These are phyloP conservation scores for Poeciliopsis infans DNA, from an alignment of 2,797 vertebrate genomes.

Conservation along the genomic window DNA sequence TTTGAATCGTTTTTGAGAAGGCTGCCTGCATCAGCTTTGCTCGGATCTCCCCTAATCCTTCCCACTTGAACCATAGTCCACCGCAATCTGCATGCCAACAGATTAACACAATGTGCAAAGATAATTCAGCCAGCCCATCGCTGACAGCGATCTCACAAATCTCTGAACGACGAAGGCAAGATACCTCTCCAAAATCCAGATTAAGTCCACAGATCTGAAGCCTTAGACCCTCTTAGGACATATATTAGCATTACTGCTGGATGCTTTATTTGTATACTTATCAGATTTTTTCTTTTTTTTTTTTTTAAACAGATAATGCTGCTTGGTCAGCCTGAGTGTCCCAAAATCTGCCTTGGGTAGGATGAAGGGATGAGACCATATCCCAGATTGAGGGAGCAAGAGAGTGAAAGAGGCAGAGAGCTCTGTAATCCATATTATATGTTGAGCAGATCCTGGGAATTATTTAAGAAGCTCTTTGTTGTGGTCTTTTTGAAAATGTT, in stretches of 20 bases:
- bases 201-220: conserved; percentile 79
- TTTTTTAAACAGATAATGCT: conserved; percentile 66
- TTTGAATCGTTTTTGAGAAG: conserved; percentile 69
- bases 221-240: conserved; percentile 78
- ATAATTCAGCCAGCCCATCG: conserved; percentile 76
- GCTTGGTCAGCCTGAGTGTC: conserved; percentile 72
- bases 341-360: conserved; percentile 76
- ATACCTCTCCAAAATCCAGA: conserved; percentile 80
- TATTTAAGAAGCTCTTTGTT: conserved; percentile 81
- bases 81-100: conserved; percentile 77
- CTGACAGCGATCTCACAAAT: conserved; percentile 80
- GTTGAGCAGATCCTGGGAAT: conserved; percentile 64
- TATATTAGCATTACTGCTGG: conserved; percentile 77
- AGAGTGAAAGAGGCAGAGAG: conserved; percentile 51
- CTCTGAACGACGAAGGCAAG: conserved; percentile 76
- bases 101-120: conserved; percentile 82
- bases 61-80: conserved; percentile 81
- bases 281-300: conserved; percentile 57
- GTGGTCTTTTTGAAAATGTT: conserved; percentile 57
- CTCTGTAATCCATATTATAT: conserved; percentile 78
- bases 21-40: conserved; percentile 77
- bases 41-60: conserved; percentile 81
- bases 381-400: conserved; percentile 66
- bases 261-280: conserved; percentile 76
- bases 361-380: conserved; percentile 69